Evolutionary conservation across 2,113 vertebrate genomes (phyloP).

Genomic region (Sphyrna mokarran): DNA sequence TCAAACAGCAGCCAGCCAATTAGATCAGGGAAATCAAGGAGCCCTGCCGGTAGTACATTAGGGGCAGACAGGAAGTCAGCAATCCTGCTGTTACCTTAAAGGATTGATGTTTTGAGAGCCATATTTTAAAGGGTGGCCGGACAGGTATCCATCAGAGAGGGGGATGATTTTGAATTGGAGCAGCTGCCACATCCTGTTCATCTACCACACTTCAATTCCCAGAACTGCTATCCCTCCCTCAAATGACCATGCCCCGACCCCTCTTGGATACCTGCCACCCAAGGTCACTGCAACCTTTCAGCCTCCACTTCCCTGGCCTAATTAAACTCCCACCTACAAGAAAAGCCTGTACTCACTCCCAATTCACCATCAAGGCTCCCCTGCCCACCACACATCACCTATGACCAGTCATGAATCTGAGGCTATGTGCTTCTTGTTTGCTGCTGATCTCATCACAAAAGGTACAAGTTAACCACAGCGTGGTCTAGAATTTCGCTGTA

Average conservation of each 20-base stretch:
- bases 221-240: not conserved
- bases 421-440: not conserved
- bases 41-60: not conserved
- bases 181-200: not conserved
- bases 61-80: not conserved
- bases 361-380: not conserved
- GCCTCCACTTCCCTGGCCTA: not conserved
- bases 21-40: not conserved
- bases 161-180: not conserved
- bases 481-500: not conserved
- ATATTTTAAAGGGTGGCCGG: not conserved
- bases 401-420: not conserved
- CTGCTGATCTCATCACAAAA: not conserved
- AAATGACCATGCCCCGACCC: not conserved
- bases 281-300: not conserved
- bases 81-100: not conserved
- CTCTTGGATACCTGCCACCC: not conserved
- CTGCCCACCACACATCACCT: not conserved
- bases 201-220: not conserved
- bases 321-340: not conserved
- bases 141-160: not conserved
- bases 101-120: not conserved
- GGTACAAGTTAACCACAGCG: not conserved
- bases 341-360: not conserved
- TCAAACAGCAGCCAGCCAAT: not conserved